phyloP scores from a whole-genome alignment of 2,113 vertebrate species.

The Chionodraco myersi region DNA sequence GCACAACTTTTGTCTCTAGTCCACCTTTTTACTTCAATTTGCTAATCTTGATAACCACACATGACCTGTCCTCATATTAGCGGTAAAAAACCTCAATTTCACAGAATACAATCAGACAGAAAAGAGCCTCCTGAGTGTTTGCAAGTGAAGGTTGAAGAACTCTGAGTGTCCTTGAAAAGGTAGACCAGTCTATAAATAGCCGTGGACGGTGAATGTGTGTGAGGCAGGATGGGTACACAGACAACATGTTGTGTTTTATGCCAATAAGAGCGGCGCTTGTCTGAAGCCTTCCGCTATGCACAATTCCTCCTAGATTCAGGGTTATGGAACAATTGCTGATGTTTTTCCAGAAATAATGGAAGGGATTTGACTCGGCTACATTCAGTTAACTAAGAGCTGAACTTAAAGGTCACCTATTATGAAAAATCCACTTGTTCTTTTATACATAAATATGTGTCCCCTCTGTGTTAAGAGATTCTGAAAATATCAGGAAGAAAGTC shows the following conservation, averaged over 20 bases:
- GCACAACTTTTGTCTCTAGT: background rate
- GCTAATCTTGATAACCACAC: background rate
- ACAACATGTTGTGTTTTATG: constrained; percentile 26
- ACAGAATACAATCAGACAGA: background rate
- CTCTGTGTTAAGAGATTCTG: no score
- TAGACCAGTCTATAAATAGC: constrained; percentile 50
- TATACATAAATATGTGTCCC: no score
- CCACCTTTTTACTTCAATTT: background rate
- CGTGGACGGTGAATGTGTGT: constrained; percentile 23
- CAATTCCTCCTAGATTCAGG: no score
- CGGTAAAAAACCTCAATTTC: background rate
- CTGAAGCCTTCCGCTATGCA: background rate
- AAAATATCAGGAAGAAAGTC: no score
- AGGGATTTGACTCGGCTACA: no score
- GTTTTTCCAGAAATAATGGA: no score
- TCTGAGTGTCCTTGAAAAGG: constrained; percentile 44
- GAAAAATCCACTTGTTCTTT: no score
- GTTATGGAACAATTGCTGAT: no score
- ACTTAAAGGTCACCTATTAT: no score
- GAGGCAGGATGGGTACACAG: constrained; percentile 26
- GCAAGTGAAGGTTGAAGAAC: constrained; percentile 31
- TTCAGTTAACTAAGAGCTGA: no score
- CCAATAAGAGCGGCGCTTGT: background rate
- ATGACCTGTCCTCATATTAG: background rate
- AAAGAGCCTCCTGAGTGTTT: constrained; percentile 32